Base-by-base conservation (phyloP, 1,140 invertebrate genomes). In the Ceratitis capitata region DNA sequence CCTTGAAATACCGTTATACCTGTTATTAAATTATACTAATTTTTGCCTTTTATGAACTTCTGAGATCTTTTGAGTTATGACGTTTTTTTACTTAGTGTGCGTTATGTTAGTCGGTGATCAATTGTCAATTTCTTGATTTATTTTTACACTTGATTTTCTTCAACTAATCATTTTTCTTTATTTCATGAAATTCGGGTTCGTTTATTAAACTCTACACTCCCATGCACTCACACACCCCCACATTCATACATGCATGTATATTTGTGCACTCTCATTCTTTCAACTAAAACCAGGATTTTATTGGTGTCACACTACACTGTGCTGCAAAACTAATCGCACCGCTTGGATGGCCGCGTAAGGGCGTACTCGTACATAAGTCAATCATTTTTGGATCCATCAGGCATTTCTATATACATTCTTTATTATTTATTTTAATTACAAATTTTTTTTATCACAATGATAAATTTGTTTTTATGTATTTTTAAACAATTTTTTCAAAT, bases 111-210 rank as follows among this genome's bases (percentile, higher is more conserved):
- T n/a, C n/a, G n/a, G n/a, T n/a, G n/a, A n/a, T n/a, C n/a, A n/a
- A 19, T 51, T 51, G 19, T 56, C 23, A 23, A 12, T 23, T 56
- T 2, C 51, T 2, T 0, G 6, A 9, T 56, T 56, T n/a, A n/a
- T n/a, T n/a, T n/a, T 56, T 56, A 56, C 16, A 53, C 35, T 83
- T 83, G 29, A 9, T 35, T 83, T 83, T 51, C 45, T 83, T 83
- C n/a, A 9, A 53, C 45, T 53, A 53, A 53, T 83, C 51, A 29
- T 32, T 51, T 83, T 35, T 83, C 51, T 78, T 78, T 42, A 23
- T 78, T 78, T 78, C 69, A 78, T 78, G 69, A 12, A n/a, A 5
- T 23, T 39, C 16, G 32, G 26, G 45, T 78, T 42, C 39, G n/a
- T 78, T 78, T 45, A 47, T 39, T 78, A 45, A n/a, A 32, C 23